Conservation (phyloP, 1,140 invertebrate genomes). For the Notospermus geniculatus region DNA sequence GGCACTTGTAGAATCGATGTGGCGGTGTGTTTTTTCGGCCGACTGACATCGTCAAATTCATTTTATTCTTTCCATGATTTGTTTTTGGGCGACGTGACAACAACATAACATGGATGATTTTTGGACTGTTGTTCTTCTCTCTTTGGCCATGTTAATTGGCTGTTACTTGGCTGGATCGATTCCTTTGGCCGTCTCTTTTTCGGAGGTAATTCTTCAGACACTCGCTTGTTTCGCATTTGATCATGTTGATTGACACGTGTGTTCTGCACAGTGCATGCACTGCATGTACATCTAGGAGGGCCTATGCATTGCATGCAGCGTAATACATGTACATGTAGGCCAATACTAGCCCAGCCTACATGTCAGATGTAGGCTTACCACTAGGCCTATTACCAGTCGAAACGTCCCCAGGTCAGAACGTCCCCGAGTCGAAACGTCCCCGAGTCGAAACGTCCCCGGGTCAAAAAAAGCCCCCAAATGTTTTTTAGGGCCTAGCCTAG, state of each 20-base stretch:
- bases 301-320: no score
- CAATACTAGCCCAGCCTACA: no score
- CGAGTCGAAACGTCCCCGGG: no score
- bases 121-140: conserved; percentile 74
- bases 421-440: no score
- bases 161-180: conserved; percentile 92
- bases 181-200: conserved; percentile 87
- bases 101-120: conserved; percentile 73
- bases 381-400: no score
- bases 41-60: not conserved
- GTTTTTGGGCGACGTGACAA: not conserved
- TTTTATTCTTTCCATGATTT: not conserved
- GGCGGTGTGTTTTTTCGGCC: not conserved
- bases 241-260: conserved; percentile 4
- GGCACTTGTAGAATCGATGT: not conserved
- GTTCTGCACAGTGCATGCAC: not conserved
- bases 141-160: conserved; percentile 89
- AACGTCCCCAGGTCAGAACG: no score
- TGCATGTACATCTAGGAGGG: not conserved
- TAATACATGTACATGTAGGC: no score
- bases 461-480: no score
- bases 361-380: no score
- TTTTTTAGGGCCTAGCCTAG: no score
- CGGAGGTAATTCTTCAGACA: conserved; percentile 71
- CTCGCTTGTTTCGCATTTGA: no score